Evolutionary conservation across 1,140 invertebrate genomes (phyloP), one percentile per base, ranked within the genome.

Genomic region (Drosophila baimaii): DNA sequence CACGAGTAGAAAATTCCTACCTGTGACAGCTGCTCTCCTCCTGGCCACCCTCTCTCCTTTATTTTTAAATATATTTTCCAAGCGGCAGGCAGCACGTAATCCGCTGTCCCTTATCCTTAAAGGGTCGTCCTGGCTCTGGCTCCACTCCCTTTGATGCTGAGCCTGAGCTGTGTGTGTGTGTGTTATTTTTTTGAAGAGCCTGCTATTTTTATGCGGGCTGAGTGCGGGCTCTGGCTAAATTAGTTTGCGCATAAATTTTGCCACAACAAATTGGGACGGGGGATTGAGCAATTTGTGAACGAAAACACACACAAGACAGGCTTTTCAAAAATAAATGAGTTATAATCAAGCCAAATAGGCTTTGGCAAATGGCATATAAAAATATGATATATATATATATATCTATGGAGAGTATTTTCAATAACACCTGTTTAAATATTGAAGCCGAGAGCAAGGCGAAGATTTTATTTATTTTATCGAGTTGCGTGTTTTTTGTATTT

Each of bases 181-280:
- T 27, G 5, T 49, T 49, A 29, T 29, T 49, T 47, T n/a, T 70
- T 77, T 63, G 56, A 52, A 52, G 31, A 23, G 66, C 69, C 62
- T 49, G 75, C 82, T 85, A 85, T 85, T 85, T 85, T 85, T 86
- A 76, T 77, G 52, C 73, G 61, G 73, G 54, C 54, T 44, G 59
- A 65, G 61, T 77, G 57, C 64, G 71, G 71, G 81, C 73, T 70
- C 46, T 63, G 59, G 56, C 73, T 44, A 78, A 85, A 85, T 85
- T 85, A 88, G 82, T 85, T 85, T 61, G 82, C 75, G 82, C 82
- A 85, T 86, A 85, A 86, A 86, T 85, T 81, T 63, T 47, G 37
- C 59, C 43, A 43, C 43, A 27, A 37, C 5, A 62, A 72, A 63
- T n/a, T 39, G 83, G 58, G 61, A 23, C 31, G 51, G 51, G 23